phyloP scores from a whole-genome alignment of 2,888 invertebrate species.

The Drosophila dives region DNA sequence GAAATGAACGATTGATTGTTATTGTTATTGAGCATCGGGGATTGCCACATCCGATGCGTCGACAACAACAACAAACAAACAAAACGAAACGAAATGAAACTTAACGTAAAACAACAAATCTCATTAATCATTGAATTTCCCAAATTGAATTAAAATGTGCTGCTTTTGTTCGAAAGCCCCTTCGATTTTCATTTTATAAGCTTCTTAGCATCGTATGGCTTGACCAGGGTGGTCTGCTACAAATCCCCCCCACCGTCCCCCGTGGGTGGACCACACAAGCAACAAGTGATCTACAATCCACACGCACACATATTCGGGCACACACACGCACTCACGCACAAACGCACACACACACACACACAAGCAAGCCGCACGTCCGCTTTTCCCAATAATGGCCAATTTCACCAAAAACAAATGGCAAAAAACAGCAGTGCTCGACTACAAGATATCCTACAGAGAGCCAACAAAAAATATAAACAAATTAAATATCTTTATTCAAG shows the following conservation, averaged over 20 bases:
- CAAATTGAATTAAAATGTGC: constrained; percentile 22
- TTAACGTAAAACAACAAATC: neutral
- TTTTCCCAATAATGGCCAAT: constrained; percentile 6
- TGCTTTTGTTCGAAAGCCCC: constrained; percentile 22
- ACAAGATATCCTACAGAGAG: neutral
- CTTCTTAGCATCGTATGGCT: constrained; percentile 35
- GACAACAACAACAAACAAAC: constrained; percentile 14
- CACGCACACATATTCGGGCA: neutral
- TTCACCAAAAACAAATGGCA: neutral
- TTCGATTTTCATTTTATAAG: constrained; percentile 28
- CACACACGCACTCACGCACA: neutral
- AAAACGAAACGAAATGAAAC: constrained; percentile 3
- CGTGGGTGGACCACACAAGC: constrained; percentile 52
- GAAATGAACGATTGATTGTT: constrained; percentile 54
- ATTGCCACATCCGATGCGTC: constrained; percentile 64
- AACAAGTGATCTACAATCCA: neutral
- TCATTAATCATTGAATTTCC: constrained; percentile 54
- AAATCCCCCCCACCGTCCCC: neutral
- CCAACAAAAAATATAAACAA: neutral
- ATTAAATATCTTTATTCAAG: neutral
- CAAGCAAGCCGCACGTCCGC: neutral
- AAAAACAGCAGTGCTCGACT: neutral
- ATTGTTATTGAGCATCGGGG: constrained; percentile 3
- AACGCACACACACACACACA: neutral
- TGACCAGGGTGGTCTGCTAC: constrained; percentile 40